Base-by-base conservation (phyloP, 2,888 invertebrate species). In the Epistrophella euchroma region DNA sequence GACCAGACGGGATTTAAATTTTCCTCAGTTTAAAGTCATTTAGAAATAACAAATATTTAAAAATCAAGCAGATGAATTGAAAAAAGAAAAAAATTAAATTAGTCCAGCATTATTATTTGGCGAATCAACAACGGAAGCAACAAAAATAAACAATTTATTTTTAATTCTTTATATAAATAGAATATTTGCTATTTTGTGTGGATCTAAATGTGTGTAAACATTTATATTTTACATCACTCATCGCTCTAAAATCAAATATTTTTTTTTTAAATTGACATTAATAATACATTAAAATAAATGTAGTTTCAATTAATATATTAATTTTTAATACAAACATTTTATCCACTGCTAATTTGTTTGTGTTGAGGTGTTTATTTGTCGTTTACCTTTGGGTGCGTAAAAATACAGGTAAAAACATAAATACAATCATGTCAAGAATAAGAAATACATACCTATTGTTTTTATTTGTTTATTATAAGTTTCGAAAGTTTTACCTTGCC, bases 81-180 rank as follows among this genome's bases (percentile, higher is more conserved):
- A 52, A 50, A 52, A 52, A 25, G 15, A 22, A 47, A 45, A 17
- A 5, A 9, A 0, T 11, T 47, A 35, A 50, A 35, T 50, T 50
- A 35, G 32, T 68, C 50, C 66, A 68, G 66, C 32, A 37, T n/a
- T n/a, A n/a, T n/a, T n/a, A n/a, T 50, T 68, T 68, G 32, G 35
- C 66, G 50, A 68, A 50, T 68, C n/a, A 62, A 25, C 52, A 52
- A 15, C 62, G 62, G 62, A 62, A 68, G 50, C 35, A 10, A 47
- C 17, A 32, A 64, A 64, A 45, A n/a, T 68, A 68, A 68, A 50
- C 66, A 32, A 35, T 35, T 50, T 68, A 68, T 68, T 68, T 68
- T 15, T 68, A 35, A 35, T 35, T 50, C 4, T 19, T 15, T 45
- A 45, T 35, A 50, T 10, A 68, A 68, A 68, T 68, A 68, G 66